phyloP scores from a whole-genome alignment of 2,797 vertebrate genomes.

The Alcedo quadribrachys region DNA sequence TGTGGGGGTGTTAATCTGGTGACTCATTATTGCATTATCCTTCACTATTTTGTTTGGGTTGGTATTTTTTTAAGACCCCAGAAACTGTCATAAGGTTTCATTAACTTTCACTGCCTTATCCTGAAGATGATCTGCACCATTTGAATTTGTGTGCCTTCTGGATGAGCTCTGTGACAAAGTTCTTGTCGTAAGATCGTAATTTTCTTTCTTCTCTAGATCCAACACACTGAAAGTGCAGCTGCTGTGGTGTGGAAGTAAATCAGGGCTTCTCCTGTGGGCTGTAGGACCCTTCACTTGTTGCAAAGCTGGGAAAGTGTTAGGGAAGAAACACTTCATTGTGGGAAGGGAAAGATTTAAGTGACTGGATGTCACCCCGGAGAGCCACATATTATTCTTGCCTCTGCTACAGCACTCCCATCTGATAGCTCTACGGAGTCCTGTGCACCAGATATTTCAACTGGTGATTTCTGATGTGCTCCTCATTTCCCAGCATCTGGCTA shows the following conservation, averaged over 20 bases:
- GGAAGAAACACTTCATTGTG: background rate
- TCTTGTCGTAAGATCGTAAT: fast-evolving
- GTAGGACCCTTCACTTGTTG: background rate
- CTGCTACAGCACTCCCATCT: background rate
- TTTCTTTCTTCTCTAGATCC: background rate
- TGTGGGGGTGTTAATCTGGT: background rate
- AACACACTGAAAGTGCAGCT: background rate
- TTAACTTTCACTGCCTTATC: background rate
- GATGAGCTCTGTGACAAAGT: background rate
- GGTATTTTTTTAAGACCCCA: background rate
- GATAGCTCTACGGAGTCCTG: background rate
- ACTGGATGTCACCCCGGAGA: background rate
- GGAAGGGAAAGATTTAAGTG: background rate
- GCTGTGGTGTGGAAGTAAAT: background rate
- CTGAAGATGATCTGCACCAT: background rate
- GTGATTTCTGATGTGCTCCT: background rate
- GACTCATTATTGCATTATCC: background rate
- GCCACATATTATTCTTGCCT: background rate
- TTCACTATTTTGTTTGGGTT: background rate
- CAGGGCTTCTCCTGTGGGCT: background rate
- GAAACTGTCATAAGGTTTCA: background rate
- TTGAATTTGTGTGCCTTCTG: background rate
- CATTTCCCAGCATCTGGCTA: background rate
- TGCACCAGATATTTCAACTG: background rate
- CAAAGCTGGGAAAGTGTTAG: background rate